Evolutionary conservation across 2,113 vertebrate species (phyloP), one percentile per base, ranked within the genome.

Genomic region (Megatriorchis doriae): DNA sequence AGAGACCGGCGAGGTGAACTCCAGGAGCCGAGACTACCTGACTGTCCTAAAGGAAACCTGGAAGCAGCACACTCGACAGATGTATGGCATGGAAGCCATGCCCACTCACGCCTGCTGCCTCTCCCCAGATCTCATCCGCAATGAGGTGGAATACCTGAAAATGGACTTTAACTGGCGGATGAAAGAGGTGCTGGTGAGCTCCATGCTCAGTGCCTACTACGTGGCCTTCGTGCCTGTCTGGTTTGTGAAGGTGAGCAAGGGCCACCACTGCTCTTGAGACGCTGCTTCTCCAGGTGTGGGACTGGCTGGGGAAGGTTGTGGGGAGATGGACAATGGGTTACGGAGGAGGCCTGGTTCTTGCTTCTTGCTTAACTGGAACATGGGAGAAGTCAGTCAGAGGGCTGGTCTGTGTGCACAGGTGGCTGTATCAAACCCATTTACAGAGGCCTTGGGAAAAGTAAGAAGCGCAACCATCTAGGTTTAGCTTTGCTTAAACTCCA

Each of bases 121-220:
- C 40, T 99, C 99, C 10, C 99, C 99, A 0, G 99, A 99, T 84
- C 99, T 99, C 77, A 99, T 99, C 96, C 99, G 99, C 93, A 99
- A 98, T 25, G 99, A 99, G 97, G 99, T 99, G 92, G 99, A 99
- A 61, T 99, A 99, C 97, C 98, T 99, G 52, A 99, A 99, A 87
- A 98, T 99, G 98, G 99, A 99, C 96, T 99, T 99, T 90, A 99
- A 99, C 98, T 99, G 99, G 99, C 98, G 99, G 95, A 99, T 99
- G 99, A 99, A 99, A 94, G 99, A 99, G 94, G 99, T 99, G 96
- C 98, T 99, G 78, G 98, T 99, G 89, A 99, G 99, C 98, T 99
- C 99, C 84, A 99, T 99, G 99, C 99, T 99, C 96, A 99, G 99
- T 9, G 99, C 99, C 86, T 99, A 99, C 96, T 99, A 99, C 3